A percentile compares a stretch with the other conserved stretches of the same genome.
Conservation (phyloP, 64 coral and sea anemone genomes). For the Actinia tenebrosa region DNA sequence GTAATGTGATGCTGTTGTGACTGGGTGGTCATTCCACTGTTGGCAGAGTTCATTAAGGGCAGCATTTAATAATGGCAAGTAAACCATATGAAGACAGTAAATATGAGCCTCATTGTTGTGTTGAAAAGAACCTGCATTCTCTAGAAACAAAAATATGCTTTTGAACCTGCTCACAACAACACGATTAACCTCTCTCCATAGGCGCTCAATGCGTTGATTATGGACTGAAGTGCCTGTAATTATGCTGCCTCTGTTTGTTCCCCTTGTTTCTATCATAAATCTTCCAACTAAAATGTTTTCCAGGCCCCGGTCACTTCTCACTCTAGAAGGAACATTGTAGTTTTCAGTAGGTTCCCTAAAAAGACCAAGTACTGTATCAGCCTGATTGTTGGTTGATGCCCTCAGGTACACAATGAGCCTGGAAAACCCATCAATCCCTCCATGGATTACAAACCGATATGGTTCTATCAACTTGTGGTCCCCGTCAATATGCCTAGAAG, state of each 20-base stretch:
- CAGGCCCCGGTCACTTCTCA: slow-evolving; percentile 29
- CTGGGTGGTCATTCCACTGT: too few relatives aligned
- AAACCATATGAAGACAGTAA: too few relatives aligned
- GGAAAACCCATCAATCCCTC: slow-evolving; percentile 55
- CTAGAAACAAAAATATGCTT: slow-evolving; percentile 45
- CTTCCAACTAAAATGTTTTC: slow-evolving; percentile 47
- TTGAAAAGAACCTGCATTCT: too few relatives aligned
- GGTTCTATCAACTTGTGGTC: slow-evolving; percentile 51
- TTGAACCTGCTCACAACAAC: slow-evolving; percentile 27
- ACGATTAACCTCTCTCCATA: slow-evolving; percentile 52
- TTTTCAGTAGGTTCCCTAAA: slow-evolving; percentile 9
- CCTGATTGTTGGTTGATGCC: slow-evolving; percentile 43
- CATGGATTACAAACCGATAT: slow-evolving; percentile 45
- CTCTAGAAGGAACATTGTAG: slow-evolving; percentile 30
- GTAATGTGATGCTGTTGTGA: too few relatives aligned
- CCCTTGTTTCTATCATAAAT: slow-evolving; percentile 46
- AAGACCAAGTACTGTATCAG: slow-evolving; percentile 23
- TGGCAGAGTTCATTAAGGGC: too few relatives aligned
- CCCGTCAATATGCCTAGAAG: slow-evolving; percentile 46
- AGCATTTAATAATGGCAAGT: too few relatives aligned
- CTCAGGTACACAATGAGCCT: slow-evolving; percentile 34
- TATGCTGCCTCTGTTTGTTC: slow-evolving; percentile 46
- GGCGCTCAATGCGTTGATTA: slow-evolving; percentile 43
- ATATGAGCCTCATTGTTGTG: too few relatives aligned
- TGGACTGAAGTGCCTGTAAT: slow-evolving; percentile 50